phyloP scores from a whole-genome alignment of 2,888 invertebrate genomes.

The Catocala sponsa region DNA sequence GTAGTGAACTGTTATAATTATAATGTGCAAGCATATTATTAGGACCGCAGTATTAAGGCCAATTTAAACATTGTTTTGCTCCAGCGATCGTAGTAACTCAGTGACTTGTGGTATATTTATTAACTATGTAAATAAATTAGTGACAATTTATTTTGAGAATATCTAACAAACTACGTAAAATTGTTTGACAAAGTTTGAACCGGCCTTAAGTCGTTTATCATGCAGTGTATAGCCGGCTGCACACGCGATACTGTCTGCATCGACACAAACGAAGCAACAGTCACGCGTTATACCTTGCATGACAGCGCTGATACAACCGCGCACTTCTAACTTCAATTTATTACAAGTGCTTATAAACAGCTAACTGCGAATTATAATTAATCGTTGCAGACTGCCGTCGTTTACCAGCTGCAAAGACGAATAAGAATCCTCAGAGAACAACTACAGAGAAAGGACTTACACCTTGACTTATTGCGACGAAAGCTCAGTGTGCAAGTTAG shows the following conservation, averaged over 20 bases:
- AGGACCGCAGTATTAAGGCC: too few species aligned
- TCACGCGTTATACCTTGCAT: slow-evolving; percentile 39
- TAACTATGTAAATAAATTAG: too few species aligned
- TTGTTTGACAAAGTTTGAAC: slow-evolving; percentile 9
- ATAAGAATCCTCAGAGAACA: slow-evolving; percentile 96
- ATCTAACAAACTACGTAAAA: background rate
- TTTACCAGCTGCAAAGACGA: slow-evolving; percentile 96
- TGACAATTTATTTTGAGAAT: too few species aligned
- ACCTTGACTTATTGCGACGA: slow-evolving; percentile 95
- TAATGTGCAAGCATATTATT: too few species aligned
- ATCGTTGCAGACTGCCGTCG: slow-evolving; percentile 91
- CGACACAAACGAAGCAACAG: slow-evolving; percentile 21
- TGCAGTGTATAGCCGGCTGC: slow-evolving; percentile 20
- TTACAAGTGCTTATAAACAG: background rate
- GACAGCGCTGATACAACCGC: slow-evolving; percentile 22
- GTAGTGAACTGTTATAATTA: too few species aligned
- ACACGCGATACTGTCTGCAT: slow-evolving; percentile 35
- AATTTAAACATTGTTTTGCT: too few species aligned
- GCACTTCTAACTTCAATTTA: background rate
- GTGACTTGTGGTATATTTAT: too few species aligned
- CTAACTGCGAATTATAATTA: background rate
- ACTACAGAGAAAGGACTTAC: slow-evolving; percentile 96
- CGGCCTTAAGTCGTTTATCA: slow-evolving; percentile 17
- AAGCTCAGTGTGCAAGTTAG: slow-evolving; percentile 94
- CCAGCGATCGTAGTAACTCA: too few species aligned